phyloP scores from a whole-genome alignment of 1,140 invertebrate species.

The Coboldia fuscipes region DNA sequence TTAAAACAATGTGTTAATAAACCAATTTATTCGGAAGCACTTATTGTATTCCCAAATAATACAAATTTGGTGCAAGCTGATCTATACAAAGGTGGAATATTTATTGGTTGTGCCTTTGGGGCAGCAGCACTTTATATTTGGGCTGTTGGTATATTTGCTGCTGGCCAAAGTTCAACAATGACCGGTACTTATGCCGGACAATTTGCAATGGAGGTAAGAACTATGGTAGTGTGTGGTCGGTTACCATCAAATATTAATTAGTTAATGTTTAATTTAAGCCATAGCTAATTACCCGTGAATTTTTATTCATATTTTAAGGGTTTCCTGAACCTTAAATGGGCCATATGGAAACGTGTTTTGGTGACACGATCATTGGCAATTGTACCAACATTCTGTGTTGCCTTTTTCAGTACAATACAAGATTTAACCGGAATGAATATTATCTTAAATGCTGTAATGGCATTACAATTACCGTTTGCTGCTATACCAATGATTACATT shows the following conservation, averaged over 20 bases:
- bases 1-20: constrained; percentile 13
- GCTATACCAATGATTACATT: constrained; percentile 74
- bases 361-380: constrained; percentile 76
- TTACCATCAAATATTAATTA: too few relatives aligned
- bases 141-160: constrained; percentile 75
- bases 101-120: constrained; percentile 67
- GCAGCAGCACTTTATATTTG: constrained; percentile 66
- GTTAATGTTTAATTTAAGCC: too few relatives aligned
- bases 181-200: constrained; percentile 60
- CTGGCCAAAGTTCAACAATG: constrained; percentile 81
- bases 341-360: constrained; percentile 71
- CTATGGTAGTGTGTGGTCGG: too few relatives aligned
- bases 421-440: constrained; percentile 73
- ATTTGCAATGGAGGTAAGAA: constrained; percentile 61
- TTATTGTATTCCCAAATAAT: constrained; percentile 11
- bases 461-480: constrained; percentile 63
- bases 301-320: background rate
- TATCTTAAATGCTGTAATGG: constrained; percentile 78
- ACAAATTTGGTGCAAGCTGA: constrained; percentile 40
- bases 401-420: constrained; percentile 48
- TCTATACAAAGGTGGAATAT: constrained; percentile 67
- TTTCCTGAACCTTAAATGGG: constrained; percentile 41
- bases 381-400: constrained; percentile 55
- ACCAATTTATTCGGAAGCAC: constrained; percentile 16
- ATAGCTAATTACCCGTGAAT: too few relatives aligned